Evolutionary conservation across 2,797 vertebrate species (phyloP).

Genomic region (Lindbergichthys nudifrons): DNA sequence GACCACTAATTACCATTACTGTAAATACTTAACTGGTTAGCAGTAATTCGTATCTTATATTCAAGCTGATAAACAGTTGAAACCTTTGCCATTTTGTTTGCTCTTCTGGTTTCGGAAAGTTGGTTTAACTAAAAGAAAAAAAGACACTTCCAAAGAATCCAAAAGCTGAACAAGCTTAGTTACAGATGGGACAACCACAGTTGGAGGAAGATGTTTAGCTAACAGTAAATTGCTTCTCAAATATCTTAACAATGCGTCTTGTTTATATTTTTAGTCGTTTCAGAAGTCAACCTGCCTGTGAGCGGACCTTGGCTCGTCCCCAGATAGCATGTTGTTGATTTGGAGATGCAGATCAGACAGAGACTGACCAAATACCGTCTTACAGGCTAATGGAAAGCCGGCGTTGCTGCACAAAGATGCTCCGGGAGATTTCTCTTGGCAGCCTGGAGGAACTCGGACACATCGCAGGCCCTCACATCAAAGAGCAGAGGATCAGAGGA

Average conservation of each 20-base stretch:
- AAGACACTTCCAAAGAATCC: no score
- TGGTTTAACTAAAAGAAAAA: no score
- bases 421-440: constrained; percentile 48
- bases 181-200: neutral
- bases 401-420: constrained; percentile 35
- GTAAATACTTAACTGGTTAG: neutral
- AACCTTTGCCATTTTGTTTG: no score
- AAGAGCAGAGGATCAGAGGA: constrained; percentile 63
- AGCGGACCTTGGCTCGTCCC: neutral
- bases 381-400: constrained; percentile 40
- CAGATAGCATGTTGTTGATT: constrained; percentile 23
- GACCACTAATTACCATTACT: neutral
- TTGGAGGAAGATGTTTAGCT: neutral
- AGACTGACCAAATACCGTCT: constrained; percentile 29
- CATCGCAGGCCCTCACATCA: constrained; percentile 69
- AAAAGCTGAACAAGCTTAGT: no score
- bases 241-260: neutral
- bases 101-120: no score
- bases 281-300: constrained; percentile 1
- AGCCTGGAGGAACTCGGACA: constrained; percentile 51
- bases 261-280: constrained; percentile 6
- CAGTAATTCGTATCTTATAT: neutral
- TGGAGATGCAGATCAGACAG: constrained; percentile 33
- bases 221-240: neutral
- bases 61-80: neutral